Evolutionary conservation across 2,888 invertebrate genomes (phyloP), one percentile per base, ranked within the genome.

Genomic region (Drosophila nigricruria): DNA sequence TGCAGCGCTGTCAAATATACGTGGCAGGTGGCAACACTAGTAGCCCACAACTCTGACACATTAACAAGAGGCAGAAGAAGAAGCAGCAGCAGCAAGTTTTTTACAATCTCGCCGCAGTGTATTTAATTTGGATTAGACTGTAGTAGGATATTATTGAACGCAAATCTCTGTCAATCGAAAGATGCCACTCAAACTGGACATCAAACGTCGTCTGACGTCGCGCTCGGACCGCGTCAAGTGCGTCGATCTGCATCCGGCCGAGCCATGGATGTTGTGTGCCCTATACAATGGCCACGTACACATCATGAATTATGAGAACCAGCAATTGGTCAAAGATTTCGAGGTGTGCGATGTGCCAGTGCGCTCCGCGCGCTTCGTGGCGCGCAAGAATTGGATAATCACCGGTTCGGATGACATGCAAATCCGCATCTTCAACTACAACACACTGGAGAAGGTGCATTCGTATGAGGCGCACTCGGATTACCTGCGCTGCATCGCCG

Each of bases 211-310:
- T 93, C 94, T 99, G 92, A 97, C 99, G 63, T 98, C 99, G 60
- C 95, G 99, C 81, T 99, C 99, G 10, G 99, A 99, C 93, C 95
- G 99, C 81, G 99, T 99, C 57, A 99, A 99, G 94, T 97, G 97
- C 93, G 98, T 98, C 14, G 99, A 99, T 93, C 95, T 99, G 81
- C 99, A 99, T 93, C 99, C 99, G 0, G 95, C 96, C 43, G 99
- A 99, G 92, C 98, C 99, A 80, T 99, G 99, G 99, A 97, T 99
- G 95, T 94, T 99, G 59, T 99, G 98, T 88, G 98, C 98, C 42
- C 94, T 99, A 36, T 99, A 99, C 94, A 99, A 98, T 94, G 99
- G 99, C 84, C 98, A 99, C 94, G 98, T 99, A 87, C 99, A 99
- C 94, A 97, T 99, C 91, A 99, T 99, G 99, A 99, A 99, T 93